These are phyloP conservation scores for Synergus itoensis DNA, from an alignment of 2,888 invertebrate genomes.

Conservation along the genomic window DNA sequence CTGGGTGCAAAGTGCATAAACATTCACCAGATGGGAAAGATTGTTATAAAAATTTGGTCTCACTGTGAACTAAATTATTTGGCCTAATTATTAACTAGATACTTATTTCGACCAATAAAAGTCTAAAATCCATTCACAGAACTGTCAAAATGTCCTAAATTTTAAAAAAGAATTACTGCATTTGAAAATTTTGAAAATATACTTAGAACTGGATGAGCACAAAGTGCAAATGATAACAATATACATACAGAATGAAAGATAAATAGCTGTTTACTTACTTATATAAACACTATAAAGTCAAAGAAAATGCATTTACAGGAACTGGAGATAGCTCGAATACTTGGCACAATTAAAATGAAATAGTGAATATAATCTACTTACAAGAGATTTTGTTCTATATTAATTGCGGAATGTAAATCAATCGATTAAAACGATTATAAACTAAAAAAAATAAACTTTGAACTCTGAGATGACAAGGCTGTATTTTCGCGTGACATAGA, in stretches of 20 bases:
- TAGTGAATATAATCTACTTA: not conserved
- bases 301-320: not conserved
- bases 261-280: slow-evolving; percentile 15
- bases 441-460: slow-evolving; percentile 19
- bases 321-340: not conserved
- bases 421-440: not conserved
- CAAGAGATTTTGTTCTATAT: slow-evolving; percentile 3
- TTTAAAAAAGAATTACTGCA: not conserved
- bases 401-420: not conserved
- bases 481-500: slow-evolving; percentile 16
- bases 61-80: not conserved
- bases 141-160: not conserved
- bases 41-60: not conserved
- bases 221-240: slow-evolving; percentile 24
- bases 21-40: not conserved
- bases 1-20: not conserved
- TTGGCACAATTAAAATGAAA: too few species aligned
- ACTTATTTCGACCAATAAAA: not conserved
- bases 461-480: slow-evolving; percentile 15
- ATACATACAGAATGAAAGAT: slow-evolving; percentile 28
- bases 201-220: not conserved
- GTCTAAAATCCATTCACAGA: not conserved
- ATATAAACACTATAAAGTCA: not conserved
- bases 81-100: not conserved
- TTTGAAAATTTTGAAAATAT: not conserved